Percentiles rank a stretch among this genome's conserved stretches.
Conservation (phyloP, 2,888 invertebrate genomes). For the Synanthedon tipuliformis region DNA sequence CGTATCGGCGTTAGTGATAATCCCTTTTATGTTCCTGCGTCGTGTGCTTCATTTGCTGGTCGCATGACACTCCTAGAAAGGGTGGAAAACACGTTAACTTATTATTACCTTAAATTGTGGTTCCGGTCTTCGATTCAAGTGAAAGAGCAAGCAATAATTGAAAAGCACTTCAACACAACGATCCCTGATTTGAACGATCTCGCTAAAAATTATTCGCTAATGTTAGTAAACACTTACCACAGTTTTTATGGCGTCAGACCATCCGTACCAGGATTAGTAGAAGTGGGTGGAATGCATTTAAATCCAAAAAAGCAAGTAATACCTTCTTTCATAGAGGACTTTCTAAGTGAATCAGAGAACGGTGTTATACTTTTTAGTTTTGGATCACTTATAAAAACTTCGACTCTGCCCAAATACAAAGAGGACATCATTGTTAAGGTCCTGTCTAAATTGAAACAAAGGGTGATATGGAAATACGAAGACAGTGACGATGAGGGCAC, state of each 20-base stretch:
- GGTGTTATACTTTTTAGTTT: conserved; percentile 82
- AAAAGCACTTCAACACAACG: conserved; percentile 51
- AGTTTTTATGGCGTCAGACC: conserved; percentile 71
- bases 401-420: conserved; percentile 74
- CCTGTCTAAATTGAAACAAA: conserved; percentile 73
- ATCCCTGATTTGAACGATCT: conserved; percentile 65
- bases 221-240: conserved; percentile 73
- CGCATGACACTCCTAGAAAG: conserved; percentile 65
- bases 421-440: conserved; percentile 72
- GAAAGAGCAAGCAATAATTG: conserved; percentile 44
- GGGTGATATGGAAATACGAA: conserved; percentile 86
- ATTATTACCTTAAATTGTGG: conserved; percentile 38
- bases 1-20: conserved; percentile 59
- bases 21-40: conserved; percentile 64
- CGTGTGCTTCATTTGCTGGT: conserved; percentile 56
- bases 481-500: conserved; percentile 53
- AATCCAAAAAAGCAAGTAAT: conserved; percentile 42
- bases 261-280: conserved; percentile 67
- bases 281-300: conserved; percentile 74
- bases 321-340: conserved; percentile 73
- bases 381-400: conserved; percentile 80
- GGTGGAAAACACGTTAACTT: conserved; percentile 39
- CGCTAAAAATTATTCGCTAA: conserved; percentile 59
- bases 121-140: conserved; percentile 34
- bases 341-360: conserved; percentile 74